Evolutionary conservation across 2,797 vertebrate genomes (phyloP), one percentile per base, ranked within the genome.

Genomic region (Anguilla obscura): DNA sequence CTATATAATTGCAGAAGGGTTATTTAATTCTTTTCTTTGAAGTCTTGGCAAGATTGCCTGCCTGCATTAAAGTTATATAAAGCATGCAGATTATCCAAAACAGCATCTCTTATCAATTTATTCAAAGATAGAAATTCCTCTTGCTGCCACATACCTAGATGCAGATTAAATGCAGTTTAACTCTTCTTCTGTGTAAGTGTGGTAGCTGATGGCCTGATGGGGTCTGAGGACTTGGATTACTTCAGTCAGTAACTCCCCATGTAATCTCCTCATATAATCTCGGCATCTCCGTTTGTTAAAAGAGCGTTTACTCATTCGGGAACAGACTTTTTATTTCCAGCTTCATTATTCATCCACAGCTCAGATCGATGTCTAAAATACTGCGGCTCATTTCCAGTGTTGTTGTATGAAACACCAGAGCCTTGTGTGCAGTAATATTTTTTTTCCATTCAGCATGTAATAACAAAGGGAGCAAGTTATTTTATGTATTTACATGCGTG

Each of bases 311-410:
- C 79, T 33, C 56, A 60, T n/a, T 14, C 48, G 16, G 56, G 30
- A 27, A 21, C 36, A 63, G 21, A 66, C 33, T 80, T 60, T 82
- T 87, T 79, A 76, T 56, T 40, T 82, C 30, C 2, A 4, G 21
- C 33, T 87, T 12, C 80, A 83, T 56, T 85, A 56, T 56, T 76
- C 63, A 12, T 71, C 36, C 60, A 21, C 21, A 12, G n/a, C 50
- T 74, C 24, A 85, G 66, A 87, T 87, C 80, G 74, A 76, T 74
- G 74, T 84, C 79, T 74, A 85, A 71, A 85, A 87, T 85, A 69
- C 40, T 69, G 79, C 6, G 2, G n/a, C 14, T 5, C 50, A 27
- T 87, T 36, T 76, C 40, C 18, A 36, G 12, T 74, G 66, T 60
- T 85, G 24, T 79, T 48, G 58, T n/a, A 79, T 30, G 30, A 50